phyloP scores from a whole-genome alignment of 2,797 vertebrate genomes.

The Crypturellus tataupa region DNA sequence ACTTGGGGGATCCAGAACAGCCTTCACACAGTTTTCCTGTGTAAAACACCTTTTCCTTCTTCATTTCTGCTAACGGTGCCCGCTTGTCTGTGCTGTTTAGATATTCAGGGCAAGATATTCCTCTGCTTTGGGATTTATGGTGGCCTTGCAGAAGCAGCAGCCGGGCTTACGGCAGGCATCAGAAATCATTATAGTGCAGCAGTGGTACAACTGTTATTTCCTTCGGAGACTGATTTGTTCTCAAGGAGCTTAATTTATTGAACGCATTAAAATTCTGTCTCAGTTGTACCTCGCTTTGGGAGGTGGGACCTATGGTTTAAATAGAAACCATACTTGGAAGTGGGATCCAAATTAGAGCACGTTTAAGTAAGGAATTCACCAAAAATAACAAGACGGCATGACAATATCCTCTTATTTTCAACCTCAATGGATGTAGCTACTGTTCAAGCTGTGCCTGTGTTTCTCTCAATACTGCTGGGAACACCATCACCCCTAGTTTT shows the following conservation, averaged over 20 bases:
- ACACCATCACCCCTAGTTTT: fast-evolving
- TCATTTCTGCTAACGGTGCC: not conserved
- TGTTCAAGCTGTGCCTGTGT: not conserved
- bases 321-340: not conserved
- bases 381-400: not conserved
- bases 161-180: not conserved
- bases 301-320: not conserved
- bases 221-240: not conserved
- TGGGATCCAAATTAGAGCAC: not conserved
- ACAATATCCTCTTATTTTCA: not conserved
- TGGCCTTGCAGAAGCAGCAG: not conserved
- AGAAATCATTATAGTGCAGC: not conserved
- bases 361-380: not conserved
- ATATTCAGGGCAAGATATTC: not conserved
- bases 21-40: not conserved
- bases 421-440: not conserved
- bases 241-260: not conserved
- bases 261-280: not conserved
- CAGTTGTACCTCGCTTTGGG: not conserved
- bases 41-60: not conserved
- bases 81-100: not conserved
- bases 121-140: not conserved
- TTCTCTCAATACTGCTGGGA: fast-evolving
- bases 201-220: not conserved
- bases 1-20: fast-evolving